These are phyloP conservation scores for Drosophila kikkawai DNA, from an alignment of 1,140 invertebrate genomes.

Conservation along the genomic window DNA sequence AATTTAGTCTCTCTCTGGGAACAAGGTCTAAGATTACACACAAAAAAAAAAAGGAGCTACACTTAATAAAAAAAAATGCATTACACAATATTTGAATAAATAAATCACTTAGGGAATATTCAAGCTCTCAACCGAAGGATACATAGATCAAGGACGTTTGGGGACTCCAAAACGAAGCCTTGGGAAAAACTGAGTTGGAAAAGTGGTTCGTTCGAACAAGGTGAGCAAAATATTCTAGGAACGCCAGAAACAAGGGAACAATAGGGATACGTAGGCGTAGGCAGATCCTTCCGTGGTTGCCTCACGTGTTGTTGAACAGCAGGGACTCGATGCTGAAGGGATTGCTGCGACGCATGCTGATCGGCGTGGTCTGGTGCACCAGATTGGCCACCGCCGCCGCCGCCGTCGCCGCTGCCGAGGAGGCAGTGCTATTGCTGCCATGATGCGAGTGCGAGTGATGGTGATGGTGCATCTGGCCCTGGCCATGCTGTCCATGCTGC, in stretches of 20 bases:
- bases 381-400: slow-evolving; percentile 72
- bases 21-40: slow-evolving; percentile 36
- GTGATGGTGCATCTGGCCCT: slow-evolving; percentile 23
- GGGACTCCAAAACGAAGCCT: too few relatives aligned
- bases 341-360: slow-evolving; percentile 88
- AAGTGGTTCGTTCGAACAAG: neutral
- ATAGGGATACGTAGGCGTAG: neutral
- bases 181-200: neutral
- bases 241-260: slow-evolving; percentile 20
- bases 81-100: slow-evolving; percentile 60
- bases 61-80: slow-evolving; percentile 13
- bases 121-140: slow-evolving; percentile 62
- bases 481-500: slow-evolving; percentile 22
- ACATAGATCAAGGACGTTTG: neutral
- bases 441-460: slow-evolving; percentile 29
- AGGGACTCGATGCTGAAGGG: slow-evolving; percentile 95
- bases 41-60: slow-evolving; percentile 21
- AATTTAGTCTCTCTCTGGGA: slow-evolving; percentile 78
- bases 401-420: slow-evolving; percentile 42
- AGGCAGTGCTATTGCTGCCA: slow-evolving; percentile 25
- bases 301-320: slow-evolving; percentile 90
- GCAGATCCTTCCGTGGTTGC: slow-evolving; percentile 27
- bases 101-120: slow-evolving; percentile 71
- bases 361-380: slow-evolving; percentile 85
- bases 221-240: slow-evolving; percentile 50